These are phyloP conservation scores for Araneus ventricosus DNA, from an alignment of 1,140 invertebrate genomes.

Conservation along the genomic window DNA sequence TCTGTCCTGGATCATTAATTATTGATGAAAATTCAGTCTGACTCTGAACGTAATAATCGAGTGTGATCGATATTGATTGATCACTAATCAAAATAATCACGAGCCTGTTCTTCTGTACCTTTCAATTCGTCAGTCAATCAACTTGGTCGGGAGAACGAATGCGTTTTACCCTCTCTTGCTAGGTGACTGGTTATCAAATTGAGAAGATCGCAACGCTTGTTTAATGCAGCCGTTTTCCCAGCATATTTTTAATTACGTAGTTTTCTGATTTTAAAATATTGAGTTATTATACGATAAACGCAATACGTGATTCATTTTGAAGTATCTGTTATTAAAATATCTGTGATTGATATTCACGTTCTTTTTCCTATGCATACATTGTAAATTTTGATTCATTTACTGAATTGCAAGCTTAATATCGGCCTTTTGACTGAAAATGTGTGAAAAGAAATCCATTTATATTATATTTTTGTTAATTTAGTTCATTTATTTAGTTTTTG, in stretches of 20 bases:
- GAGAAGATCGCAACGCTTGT: background rate
- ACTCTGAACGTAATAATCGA: conserved; percentile 19
- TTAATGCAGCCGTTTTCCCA: background rate
- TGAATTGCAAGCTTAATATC: no score
- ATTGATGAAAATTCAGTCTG: conserved; percentile 32
- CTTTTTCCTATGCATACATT: no score
- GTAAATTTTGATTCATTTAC: no score
- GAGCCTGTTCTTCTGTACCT: background rate
- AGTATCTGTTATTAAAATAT: no score
- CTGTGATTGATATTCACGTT: no score
- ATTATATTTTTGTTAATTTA: no score
- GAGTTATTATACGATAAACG: no score
- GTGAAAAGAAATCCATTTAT: no score
- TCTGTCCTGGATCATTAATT: conserved; percentile 31
- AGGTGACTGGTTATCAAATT: background rate
- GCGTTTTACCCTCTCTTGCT: background rate
- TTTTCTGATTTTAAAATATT: no score
- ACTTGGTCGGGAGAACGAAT: background rate
- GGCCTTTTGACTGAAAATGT: no score
- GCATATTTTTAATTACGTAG: background rate
- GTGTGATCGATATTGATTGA: conserved; percentile 38
- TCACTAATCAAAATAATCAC: conserved; percentile 37
- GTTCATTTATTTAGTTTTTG: no score
- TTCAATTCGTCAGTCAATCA: conserved; percentile 8
- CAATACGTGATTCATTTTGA: no score